These are phyloP conservation scores for Acleris laterana DNA, from an alignment of 2,888 invertebrate genomes.

Conservation along the genomic window DNA sequence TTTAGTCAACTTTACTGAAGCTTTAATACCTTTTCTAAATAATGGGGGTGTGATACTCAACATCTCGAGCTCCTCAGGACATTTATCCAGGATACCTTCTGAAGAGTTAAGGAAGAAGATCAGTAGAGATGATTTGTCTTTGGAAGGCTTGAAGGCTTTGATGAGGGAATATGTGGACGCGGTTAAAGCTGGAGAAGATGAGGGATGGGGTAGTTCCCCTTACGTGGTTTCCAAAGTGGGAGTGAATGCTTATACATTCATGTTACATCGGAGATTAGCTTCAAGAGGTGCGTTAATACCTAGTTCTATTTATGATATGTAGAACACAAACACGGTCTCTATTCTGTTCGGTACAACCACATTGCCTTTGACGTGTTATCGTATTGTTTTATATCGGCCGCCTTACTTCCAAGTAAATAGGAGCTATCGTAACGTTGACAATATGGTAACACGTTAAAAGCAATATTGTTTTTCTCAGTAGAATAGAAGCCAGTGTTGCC, in stretches of 20 bases:
- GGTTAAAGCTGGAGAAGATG: slow-evolving; percentile 60
- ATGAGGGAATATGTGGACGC: slow-evolving; percentile 87
- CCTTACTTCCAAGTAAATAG: too few species aligned
- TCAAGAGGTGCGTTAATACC: slow-evolving; percentile 54
- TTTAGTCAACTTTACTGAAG: slow-evolving; percentile 77
- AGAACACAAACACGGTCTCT: too few species aligned
- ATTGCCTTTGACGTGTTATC: too few species aligned
- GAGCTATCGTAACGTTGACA: too few species aligned
- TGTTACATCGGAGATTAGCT: slow-evolving; percentile 83
- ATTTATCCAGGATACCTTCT: slow-evolving; percentile 85
- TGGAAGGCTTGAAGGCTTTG: slow-evolving; percentile 81
- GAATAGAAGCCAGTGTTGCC: too few species aligned
- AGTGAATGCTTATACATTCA: slow-evolving; percentile 87
- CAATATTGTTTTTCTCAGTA: too few species aligned
- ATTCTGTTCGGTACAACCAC: too few species aligned
- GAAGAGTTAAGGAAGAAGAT: slow-evolving; percentile 77
- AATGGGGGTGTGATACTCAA: slow-evolving; percentile 89
- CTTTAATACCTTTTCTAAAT: slow-evolving; percentile 87
- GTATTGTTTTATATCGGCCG: too few species aligned
- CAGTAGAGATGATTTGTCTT: slow-evolving; percentile 75
- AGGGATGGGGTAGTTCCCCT: slow-evolving; percentile 86
- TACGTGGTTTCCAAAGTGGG: slow-evolving; percentile 91
- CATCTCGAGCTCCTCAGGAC: slow-evolving; percentile 89
- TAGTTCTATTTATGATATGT: too few species aligned
- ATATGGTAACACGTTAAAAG: too few species aligned